Percentiles rank a stretch among this genome's conserved stretches.
These are phyloP conservation scores for Thyatira batis DNA, from an alignment of 2,888 invertebrate genomes.

Conservation along the genomic window DNA sequence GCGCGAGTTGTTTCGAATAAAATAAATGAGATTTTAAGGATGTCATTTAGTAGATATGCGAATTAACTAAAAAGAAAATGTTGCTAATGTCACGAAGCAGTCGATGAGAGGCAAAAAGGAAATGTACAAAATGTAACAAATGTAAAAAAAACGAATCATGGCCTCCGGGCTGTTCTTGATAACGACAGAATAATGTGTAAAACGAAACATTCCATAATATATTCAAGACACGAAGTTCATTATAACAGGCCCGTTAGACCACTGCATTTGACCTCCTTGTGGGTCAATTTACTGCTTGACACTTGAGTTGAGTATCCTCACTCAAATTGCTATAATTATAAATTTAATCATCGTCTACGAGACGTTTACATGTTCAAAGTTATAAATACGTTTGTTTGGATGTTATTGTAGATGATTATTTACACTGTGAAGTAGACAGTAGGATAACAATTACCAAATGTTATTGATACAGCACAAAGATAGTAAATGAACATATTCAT, in stretches of 20 bases:
- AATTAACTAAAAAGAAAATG: not conserved
- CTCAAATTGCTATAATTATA: slow-evolving; percentile 4
- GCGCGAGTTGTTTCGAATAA: too few relatives aligned
- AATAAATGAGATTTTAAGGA: too few relatives aligned
- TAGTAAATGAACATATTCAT: not conserved
- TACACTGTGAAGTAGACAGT: not conserved
- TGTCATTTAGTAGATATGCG: too few relatives aligned
- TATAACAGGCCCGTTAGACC: slow-evolving; percentile 64
- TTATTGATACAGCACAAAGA: not conserved
- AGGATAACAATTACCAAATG: not conserved
- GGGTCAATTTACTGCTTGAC: slow-evolving; percentile 47
- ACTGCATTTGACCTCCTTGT: slow-evolving; percentile 71
- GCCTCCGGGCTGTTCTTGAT: slow-evolving; percentile 12
- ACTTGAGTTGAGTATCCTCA: slow-evolving; percentile 25
- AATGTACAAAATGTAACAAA: not conserved
- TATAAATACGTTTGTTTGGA: not conserved
- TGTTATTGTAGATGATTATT: not conserved
- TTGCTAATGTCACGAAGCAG: not conserved
- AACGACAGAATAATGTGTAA: slow-evolving; percentile 19
- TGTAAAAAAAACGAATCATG: not conserved
- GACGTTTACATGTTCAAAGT: not conserved
- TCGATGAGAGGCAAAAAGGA: not conserved
- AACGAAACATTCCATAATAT: slow-evolving; percentile 39
- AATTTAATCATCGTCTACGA: not conserved
- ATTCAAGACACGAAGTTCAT: slow-evolving; percentile 59